Evolutionary conservation across 2,888 invertebrate species (phyloP), one percentile per base, ranked within the genome.

Genomic region (Rhamphomyia laevipes): DNA sequence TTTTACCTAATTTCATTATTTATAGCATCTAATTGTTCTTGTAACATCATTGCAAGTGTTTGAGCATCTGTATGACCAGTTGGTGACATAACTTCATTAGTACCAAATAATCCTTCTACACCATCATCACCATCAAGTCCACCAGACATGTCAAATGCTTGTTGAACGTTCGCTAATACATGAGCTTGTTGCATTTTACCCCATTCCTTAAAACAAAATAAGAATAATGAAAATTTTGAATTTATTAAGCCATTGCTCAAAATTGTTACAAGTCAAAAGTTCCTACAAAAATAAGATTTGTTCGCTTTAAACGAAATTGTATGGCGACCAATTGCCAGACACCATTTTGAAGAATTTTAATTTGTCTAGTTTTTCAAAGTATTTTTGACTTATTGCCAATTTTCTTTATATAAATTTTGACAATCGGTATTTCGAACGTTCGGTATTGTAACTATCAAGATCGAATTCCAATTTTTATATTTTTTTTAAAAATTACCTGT

Each of bases 1-100:
- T 27, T 43, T 30, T 55, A 59, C 63, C 69, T 80, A 62, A 99
- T 99, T 78, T 99, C 99, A 63, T 96, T 96, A 74, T 99, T 99
- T 71, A 99, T 99, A 64, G 97, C 99, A 75, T 99, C 97, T 55
- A 99, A 77, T 72, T 99, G 96, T 64, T 99, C 97, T 71, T 99
- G 99, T 59, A 99, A 78, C 93, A 99, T 96, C 68, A 96, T 83
- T 43, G 99, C 99, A 56, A 99, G 75, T 1, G 96, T 93, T 64
- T 97, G 97, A 44, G 99, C 96, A 72, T 99, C 97, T 4, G 91
- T 88, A 67, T 83, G 84, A 0, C 82, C 78, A 1, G 74, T 74
- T 1, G 85, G 85, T 40, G 84, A 85, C 61, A 82, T 75, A 59
- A 82, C 80, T 59, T 84, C 84, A 11, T 80, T 80, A 18, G 81